phyloP scores from a whole-genome alignment of 1,140 invertebrate species.

The Apocrypta bakeri region DNA sequence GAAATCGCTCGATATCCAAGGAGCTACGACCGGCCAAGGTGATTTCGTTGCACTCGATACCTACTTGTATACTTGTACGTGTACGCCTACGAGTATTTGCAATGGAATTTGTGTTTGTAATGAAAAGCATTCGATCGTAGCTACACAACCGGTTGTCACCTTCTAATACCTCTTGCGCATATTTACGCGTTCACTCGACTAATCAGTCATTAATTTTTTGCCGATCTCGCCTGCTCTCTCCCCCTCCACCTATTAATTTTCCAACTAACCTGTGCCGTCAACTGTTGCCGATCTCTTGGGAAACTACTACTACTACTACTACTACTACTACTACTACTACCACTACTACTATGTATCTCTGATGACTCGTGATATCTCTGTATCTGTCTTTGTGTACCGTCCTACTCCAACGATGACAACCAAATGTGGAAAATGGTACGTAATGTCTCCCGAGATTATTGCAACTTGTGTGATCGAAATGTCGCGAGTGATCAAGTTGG shows the following conservation, averaged over 20 bases:
- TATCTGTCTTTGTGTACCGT: neutral
- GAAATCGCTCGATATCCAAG: neutral
- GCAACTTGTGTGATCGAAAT: neutral
- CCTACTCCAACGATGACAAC: neutral
- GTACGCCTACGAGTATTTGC: neutral
- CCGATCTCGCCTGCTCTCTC: neutral
- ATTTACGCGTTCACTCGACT: neutral
- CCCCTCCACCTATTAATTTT: neutral
- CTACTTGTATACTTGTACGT: too few species aligned
- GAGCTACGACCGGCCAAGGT: slow-evolving; percentile 6
- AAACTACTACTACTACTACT: neutral
- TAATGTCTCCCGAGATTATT: neutral
- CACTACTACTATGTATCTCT: neutral
- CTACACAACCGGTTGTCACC: neutral
- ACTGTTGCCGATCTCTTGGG: neutral
- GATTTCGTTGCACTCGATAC: neutral
- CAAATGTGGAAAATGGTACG: neutral
- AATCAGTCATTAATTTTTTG: slow-evolving; percentile 29
- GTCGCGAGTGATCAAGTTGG: neutral
- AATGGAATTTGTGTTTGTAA: neutral
- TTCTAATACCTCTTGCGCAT: neutral
- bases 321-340: neutral
- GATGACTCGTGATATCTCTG: neutral
- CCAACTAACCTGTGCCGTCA: neutral
- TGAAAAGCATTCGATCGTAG: neutral